phyloP scores from a whole-genome alignment of 2,888 invertebrate genomes.

The Temnothorax rugatulus region DNA sequence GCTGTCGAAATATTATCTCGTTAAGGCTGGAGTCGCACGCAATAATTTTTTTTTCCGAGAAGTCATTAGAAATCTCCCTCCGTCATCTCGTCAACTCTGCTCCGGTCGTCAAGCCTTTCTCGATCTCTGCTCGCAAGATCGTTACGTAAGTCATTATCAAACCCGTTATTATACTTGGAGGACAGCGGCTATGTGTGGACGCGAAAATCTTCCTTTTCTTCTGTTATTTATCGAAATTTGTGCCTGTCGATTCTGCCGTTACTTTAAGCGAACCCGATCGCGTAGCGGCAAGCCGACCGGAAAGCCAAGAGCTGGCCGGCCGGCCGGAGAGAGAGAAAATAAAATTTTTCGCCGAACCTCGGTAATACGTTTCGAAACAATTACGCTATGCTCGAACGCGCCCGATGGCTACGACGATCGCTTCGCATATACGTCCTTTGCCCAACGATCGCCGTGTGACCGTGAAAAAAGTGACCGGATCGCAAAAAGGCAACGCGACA shows the following conservation, averaged over 20 bases:
- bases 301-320: constrained; percentile 30
- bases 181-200: neutral
- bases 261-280: constrained; percentile 33
- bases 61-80: neutral
- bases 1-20: constrained; percentile 48
- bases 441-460: constrained; percentile 61
- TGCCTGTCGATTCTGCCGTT: constrained; percentile 1
- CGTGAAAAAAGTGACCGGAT: constrained; percentile 56
- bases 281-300: constrained; percentile 33
- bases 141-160: neutral
- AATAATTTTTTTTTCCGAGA: neutral
- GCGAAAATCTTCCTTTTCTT: neutral
- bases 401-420: constrained; percentile 69
- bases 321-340: constrained; percentile 61
- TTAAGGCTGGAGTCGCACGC: constrained; percentile 3
- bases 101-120: neutral
- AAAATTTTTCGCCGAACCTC: constrained; percentile 69
- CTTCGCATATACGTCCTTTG: constrained; percentile 54
- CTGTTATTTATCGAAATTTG: constrained; percentile 25
- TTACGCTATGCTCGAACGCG: constrained; percentile 74
- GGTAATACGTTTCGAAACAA: constrained; percentile 80
- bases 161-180: neutral
- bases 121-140: neutral
- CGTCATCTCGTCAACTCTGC: too few relatives aligned
- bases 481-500: constrained; percentile 65